phyloP scores from a whole-genome alignment of 2,888 invertebrate species.

The Lysandra bellargus region DNA sequence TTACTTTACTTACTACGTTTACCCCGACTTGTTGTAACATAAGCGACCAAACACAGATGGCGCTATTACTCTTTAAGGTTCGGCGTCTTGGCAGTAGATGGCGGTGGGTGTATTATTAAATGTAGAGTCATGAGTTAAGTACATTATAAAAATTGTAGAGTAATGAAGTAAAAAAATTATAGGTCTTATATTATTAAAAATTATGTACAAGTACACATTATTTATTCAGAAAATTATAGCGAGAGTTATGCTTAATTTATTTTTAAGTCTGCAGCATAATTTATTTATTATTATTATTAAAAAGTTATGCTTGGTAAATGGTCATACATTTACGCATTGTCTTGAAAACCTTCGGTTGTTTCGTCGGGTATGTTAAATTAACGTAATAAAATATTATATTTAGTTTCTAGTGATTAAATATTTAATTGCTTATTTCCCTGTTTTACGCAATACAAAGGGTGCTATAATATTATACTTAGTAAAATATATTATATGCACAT shows the following conservation, averaged over 20 bases:
- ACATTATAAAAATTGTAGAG: not conserved
- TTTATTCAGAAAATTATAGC: not conserved
- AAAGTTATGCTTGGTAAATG: no score
- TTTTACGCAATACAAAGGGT: not conserved
- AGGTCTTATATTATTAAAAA: not conserved
- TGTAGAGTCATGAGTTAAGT: not conserved
- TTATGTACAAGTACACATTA: not conserved
- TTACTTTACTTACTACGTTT: no score
- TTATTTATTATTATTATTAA: no score
- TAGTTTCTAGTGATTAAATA: not conserved
- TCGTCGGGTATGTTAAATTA: not conserved
- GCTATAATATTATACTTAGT: not conserved
- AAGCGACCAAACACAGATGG: slow-evolving; percentile 31
- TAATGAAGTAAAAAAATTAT: not conserved
- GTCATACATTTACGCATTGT: no score
- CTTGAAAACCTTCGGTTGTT: no score
- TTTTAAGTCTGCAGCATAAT: no score
- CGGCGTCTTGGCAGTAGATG: slow-evolving; percentile 25
- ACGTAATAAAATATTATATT: not conserved
- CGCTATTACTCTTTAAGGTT: slow-evolving; percentile 29
- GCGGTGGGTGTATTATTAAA: slow-evolving; percentile 17
- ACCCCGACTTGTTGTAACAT: not conserved
- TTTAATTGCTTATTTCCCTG: not conserved
- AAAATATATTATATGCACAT: not conserved
- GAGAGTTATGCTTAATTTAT: not conserved